Conservation (phyloP, 1,140 invertebrate species). For the Anastrepha ludens region DNA sequence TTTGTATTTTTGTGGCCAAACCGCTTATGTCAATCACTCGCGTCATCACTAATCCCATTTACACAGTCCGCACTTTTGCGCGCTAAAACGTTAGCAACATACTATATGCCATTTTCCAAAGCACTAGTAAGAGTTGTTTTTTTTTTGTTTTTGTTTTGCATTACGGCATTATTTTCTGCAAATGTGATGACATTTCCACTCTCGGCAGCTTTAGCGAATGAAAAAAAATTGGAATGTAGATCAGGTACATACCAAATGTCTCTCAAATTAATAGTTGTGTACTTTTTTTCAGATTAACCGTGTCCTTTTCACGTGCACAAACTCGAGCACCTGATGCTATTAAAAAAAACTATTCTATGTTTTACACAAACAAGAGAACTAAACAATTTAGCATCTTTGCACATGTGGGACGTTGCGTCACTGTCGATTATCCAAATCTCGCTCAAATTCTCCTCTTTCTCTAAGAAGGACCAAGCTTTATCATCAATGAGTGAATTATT, state of each 20-base stretch:
- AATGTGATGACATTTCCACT: too few relatives aligned
- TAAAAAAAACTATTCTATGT: constrained; percentile 29
- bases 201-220: too few relatives aligned
- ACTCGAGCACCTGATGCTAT: constrained; percentile 49
- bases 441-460: background rate
- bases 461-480: constrained; percentile 17
- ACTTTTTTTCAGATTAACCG: constrained; percentile 34
- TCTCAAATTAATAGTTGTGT: constrained; percentile 7
- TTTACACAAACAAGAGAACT: constrained; percentile 1
- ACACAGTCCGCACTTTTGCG: too few relatives aligned
- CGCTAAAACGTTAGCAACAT: too few relatives aligned
- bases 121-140: too few relatives aligned
- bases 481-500: background rate
- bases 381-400: constrained; percentile 20
- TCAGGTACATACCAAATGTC: constrained; percentile 53
- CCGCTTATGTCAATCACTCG: background rate
- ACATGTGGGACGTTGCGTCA: constrained; percentile 52
- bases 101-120: too few relatives aligned
- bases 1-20: background rate
- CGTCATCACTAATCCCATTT: too few relatives aligned
- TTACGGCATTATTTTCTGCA: too few relatives aligned
- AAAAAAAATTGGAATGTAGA: constrained; percentile 19
- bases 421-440: constrained; percentile 47
- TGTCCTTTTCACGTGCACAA: constrained; percentile 23
- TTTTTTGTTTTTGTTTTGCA: too few relatives aligned